phyloP scores from a whole-genome alignment of 2,888 invertebrate genomes.

The Lymantria monacha region DNA sequence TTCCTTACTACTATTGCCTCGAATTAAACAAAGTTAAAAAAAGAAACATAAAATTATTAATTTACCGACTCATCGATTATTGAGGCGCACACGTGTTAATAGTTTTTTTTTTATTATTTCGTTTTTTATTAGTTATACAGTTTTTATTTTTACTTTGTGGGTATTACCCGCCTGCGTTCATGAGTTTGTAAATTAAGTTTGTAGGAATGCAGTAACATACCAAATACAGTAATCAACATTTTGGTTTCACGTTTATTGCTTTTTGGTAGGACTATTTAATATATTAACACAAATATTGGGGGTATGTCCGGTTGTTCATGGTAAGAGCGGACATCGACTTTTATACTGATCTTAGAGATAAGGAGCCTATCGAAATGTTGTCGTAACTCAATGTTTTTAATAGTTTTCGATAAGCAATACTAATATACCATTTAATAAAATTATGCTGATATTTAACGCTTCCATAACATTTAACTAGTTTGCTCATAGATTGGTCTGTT shows the following conservation, averaged over 20 bases:
- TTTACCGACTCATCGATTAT: slow-evolving; percentile 69
- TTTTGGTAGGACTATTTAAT: neutral
- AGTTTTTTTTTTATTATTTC: slow-evolving; percentile 57
- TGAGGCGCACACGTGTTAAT: slow-evolving; percentile 69
- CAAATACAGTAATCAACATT: slow-evolving; percentile 11
- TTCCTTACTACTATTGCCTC: slow-evolving; percentile 53
- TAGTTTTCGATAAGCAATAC: neutral
- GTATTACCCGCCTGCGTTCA: slow-evolving; percentile 18
- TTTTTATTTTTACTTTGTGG: slow-evolving; percentile 25
- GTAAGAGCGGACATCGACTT: neutral
- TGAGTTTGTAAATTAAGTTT: neutral
- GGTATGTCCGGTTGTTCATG: neutral
- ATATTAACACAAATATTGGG: neutral
- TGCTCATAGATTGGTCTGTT: no score
- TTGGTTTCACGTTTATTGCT: neutral
- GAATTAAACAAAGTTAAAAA: slow-evolving; percentile 61
- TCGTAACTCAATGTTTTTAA: neutral
- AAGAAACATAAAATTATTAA: slow-evolving; percentile 60
- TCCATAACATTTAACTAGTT: no score
- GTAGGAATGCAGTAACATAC: slow-evolving; percentile 15
- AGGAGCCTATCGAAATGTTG: neutral
- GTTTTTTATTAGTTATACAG: slow-evolving; percentile 31
- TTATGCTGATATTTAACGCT: no score
- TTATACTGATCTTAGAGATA: neutral
- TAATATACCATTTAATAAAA: no score